Percentiles rank a stretch among this genome's conserved stretches.
Conservation (phyloP, 2,797 vertebrate genomes). For the Pangasius djambal region DNA sequence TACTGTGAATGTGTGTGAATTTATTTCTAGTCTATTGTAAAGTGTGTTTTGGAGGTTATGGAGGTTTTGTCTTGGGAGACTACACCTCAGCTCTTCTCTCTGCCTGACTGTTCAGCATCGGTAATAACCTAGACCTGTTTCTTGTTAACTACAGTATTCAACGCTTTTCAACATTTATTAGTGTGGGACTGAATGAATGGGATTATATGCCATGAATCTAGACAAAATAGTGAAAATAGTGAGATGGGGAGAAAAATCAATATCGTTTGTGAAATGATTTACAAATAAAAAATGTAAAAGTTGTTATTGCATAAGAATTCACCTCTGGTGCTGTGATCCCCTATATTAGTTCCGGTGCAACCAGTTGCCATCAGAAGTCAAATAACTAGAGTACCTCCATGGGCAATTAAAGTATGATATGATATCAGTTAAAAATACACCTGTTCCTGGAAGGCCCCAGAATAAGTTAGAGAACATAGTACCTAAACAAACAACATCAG, state of each 20-base stretch:
- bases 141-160: background rate
- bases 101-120: background rate
- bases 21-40: background rate
- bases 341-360: background rate
- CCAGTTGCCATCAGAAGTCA: background rate
- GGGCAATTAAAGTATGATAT: background rate
- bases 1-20: background rate
- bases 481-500: background rate
- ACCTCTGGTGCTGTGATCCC: background rate
- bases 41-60: background rate
- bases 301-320: background rate
- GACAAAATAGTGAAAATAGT: background rate
- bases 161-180: background rate
- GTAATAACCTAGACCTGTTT: background rate
- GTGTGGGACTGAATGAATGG: background rate
- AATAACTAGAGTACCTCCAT: background rate
- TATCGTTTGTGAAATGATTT: background rate
- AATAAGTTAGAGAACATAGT: background rate
- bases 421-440: background rate
- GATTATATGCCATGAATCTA: background rate
- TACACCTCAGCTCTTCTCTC: background rate
- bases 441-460: background rate
- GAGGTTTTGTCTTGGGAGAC: background rate
- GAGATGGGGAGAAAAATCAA: background rate
- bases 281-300: background rate